These are phyloP conservation scores for Epistrophella euchroma DNA, from an alignment of 2,888 invertebrate species.

Conservation along the genomic window DNA sequence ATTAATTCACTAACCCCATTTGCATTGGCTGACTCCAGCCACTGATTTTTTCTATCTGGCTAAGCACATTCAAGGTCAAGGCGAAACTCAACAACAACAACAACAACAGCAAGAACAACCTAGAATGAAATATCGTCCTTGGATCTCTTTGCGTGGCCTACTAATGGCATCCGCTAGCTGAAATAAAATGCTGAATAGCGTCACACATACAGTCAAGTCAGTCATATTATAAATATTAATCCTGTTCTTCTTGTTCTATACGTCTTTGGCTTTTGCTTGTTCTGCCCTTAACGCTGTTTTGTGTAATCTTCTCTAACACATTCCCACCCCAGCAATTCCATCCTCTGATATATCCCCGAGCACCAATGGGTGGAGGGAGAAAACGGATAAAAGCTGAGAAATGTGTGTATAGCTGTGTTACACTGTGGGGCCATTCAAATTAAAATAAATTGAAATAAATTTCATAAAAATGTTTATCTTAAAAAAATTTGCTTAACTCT, in stretches of 20 bases:
- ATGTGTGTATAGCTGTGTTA: neutral
- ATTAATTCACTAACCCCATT: constrained; percentile 48
- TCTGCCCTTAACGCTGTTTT: constrained; percentile 35
- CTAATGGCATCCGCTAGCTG: constrained; percentile 58
- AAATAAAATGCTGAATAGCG: constrained; percentile 45
- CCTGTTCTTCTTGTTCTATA: constrained; percentile 33
- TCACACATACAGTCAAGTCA: neutral
- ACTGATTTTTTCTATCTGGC: constrained; percentile 24
- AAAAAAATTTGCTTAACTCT: neutral
- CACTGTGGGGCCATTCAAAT: constrained; percentile 11
- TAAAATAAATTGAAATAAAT: neutral
- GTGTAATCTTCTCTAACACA: constrained; percentile 50
- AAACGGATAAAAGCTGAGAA: neutral
- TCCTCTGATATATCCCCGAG: neutral
- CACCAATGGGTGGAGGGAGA: constrained; percentile 5
- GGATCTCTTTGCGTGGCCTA: constrained; percentile 53
- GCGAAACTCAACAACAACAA: neutral
- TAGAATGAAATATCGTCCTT: constrained; percentile 11
- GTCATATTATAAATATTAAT: constrained; percentile 59
- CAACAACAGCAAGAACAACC: neutral
- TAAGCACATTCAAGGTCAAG: constrained; percentile 63
- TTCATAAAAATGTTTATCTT: neutral
- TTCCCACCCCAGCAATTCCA: constrained; percentile 2
- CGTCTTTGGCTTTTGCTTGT: neutral
- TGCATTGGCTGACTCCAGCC: constrained; percentile 40